A percentile compares a stretch with the other conserved stretches of the same genome.
Conservation (phyloP, 1,140 invertebrate species). For the Gryllus bimaculatus region DNA sequence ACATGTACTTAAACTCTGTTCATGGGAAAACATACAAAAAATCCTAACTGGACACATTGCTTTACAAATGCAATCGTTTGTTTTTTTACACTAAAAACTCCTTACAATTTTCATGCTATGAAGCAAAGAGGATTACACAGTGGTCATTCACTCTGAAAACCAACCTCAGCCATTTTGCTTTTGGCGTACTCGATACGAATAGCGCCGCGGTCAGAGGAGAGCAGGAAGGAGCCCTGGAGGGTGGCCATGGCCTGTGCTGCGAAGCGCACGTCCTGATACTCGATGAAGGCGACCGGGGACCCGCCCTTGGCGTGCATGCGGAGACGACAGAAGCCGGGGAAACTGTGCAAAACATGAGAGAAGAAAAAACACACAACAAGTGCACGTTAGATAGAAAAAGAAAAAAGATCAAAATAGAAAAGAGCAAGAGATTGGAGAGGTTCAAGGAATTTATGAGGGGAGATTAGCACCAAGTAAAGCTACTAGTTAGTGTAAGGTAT, state of each 20-base stretch:
- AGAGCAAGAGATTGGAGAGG: not conserved
- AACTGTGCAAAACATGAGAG: constrained; percentile 63
- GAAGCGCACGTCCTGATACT: constrained; percentile 84
- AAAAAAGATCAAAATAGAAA: not conserved
- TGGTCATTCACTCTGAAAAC: constrained; percentile 25
- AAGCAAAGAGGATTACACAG: not conserved
- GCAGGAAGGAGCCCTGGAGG: constrained; percentile 87
- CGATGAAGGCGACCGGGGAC: constrained; percentile 90
- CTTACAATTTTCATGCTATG: too few relatives aligned
- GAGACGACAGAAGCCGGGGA: constrained; percentile 92
- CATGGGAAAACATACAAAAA: too few relatives aligned
- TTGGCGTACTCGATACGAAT: constrained; percentile 97
- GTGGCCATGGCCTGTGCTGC: constrained; percentile 83
- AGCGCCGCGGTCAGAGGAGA: constrained; percentile 88
- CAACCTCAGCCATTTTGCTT: constrained; percentile 89
- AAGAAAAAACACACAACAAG: constrained; percentile 26
- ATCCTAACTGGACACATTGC: too few relatives aligned
- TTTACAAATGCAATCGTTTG: too few relatives aligned
- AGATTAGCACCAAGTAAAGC: constrained; percentile 1
- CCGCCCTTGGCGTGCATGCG: constrained; percentile 93
- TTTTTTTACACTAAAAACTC: too few relatives aligned
- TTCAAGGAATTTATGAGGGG: not conserved
- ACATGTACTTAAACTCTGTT: too few relatives aligned
- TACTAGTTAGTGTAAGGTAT: constrained; percentile 13
- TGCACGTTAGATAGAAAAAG: constrained; percentile 18